Evolutionary conservation across 2,888 invertebrate genomes (phyloP), one percentile per base, ranked within the genome.

Genomic region (Pseudolycoriella hygida): DNA sequence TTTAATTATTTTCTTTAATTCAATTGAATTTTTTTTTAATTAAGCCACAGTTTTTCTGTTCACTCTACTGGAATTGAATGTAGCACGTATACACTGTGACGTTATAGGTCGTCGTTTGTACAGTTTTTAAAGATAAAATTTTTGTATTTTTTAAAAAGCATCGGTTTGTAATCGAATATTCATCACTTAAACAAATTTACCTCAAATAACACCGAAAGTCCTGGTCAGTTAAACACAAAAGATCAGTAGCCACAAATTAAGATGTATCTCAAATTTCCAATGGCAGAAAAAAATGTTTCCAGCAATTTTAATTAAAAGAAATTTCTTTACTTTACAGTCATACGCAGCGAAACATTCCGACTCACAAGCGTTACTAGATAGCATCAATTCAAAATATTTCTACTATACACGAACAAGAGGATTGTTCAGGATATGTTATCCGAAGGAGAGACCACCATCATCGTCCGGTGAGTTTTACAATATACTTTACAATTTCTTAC

Each of bases 381-480:
- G 77, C 57, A 74, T 90, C 64, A 88, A 86, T 66, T 70, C 71
- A 42, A 88, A 92, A 67, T 88, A 86, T 60, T 85, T 77, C 61
- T 93, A 83, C 68, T 93, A 78, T 67, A 87, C 90, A 50, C 77
- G 94, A 65, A 92, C 90, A 62, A 80, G 88, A 62, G 94, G 94
- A 52, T 74, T 94, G 46, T 93, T 93, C 73, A 76, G 93, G 64
- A 80, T 86, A 65, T 94, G 93, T 64, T 94, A 90, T 67, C 90
- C 92, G 34, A 89, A 89, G 65, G 87, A 88, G 57, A 73, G 87
- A 50, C 90, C 92, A 49, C 83, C 83, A 42, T 73, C 76, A 45
- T 56, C 58, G 34, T 55, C 65, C 61, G 83, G 86, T 87, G 68
- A 72, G 65, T 51, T 20, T n/a, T n/a, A n/a, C n/a, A n/a, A n/a